phyloP scores from a whole-genome alignment of 2,888 invertebrate genomes.

The Ochropleura leucogaster region DNA sequence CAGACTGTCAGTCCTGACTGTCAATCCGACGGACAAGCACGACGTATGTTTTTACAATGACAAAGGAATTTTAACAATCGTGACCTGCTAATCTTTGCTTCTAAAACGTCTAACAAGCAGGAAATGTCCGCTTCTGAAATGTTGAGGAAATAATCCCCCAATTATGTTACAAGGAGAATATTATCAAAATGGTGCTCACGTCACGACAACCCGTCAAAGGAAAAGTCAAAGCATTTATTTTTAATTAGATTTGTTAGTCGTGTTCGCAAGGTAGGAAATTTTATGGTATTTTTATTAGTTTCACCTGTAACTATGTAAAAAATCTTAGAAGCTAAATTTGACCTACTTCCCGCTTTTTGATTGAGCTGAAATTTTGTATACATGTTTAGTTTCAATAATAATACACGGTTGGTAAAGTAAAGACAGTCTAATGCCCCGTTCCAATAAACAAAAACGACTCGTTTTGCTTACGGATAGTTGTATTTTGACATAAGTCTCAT shows the following conservation, averaged over 20 bases:
- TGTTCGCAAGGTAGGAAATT: neutral
- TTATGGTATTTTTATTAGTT: too few relatives aligned
- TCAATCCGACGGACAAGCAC: slow-evolving; percentile 28
- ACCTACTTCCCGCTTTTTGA: too few relatives aligned
- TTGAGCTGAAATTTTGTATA: too few relatives aligned
- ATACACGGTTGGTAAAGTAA: too few relatives aligned
- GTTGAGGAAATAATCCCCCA: slow-evolving; percentile 5
- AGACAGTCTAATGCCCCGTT: too few relatives aligned
- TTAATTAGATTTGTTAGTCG: neutral
- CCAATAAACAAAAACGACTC: too few relatives aligned
- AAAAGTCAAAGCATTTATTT: slow-evolving; percentile 6
- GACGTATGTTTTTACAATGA: slow-evolving; percentile 42
- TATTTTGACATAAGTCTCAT: too few relatives aligned
- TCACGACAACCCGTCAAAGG: slow-evolving; percentile 11
- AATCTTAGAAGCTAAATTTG: too few relatives aligned
- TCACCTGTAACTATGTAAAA: too few relatives aligned
- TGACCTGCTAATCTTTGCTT: slow-evolving; percentile 5
- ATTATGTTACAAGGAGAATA: neutral
- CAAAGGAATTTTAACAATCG: slow-evolving; percentile 27
- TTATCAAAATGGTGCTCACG: neutral
- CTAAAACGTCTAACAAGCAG: slow-evolving; percentile 8
- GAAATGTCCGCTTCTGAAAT: neutral
- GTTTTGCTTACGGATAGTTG: too few relatives aligned
- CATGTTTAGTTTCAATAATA: too few relatives aligned
- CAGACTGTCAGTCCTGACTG: slow-evolving; percentile 24